A percentile compares a stretch with the other conserved stretches of the same genome.
These are phyloP conservation scores for Probosciger aterrimus DNA, from an alignment of 2,113 vertebrate species.

Conservation along the genomic window DNA sequence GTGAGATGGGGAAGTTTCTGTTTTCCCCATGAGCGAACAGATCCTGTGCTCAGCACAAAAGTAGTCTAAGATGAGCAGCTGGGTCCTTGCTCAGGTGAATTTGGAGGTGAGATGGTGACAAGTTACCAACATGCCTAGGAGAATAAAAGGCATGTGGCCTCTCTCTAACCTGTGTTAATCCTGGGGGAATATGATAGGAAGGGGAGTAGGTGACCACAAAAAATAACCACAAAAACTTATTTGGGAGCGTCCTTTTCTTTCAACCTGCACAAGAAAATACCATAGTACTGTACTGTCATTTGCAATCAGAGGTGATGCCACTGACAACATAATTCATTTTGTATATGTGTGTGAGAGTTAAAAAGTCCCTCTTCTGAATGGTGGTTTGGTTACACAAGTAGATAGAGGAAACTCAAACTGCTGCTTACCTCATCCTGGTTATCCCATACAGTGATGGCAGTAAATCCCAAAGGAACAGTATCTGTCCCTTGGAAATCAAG, in stretches of 20 bases:
- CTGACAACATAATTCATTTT: background rate
- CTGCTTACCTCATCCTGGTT: background rate
- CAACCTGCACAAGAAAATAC: background rate
- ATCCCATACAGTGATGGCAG: background rate
- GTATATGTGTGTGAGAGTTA: background rate
- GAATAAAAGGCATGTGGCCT: background rate
- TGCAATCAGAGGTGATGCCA: background rate
- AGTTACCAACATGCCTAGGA: background rate
- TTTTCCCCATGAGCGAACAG: background rate
- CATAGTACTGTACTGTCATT: background rate
- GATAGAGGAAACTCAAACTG: background rate
- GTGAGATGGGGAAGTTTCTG: conserved; percentile 13
- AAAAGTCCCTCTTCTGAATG: background rate
- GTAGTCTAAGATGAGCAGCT: background rate
- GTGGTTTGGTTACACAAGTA: background rate
- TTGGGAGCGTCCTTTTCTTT: background rate
- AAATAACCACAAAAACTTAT: background rate
- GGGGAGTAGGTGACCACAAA: background rate
- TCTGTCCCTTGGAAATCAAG: background rate
- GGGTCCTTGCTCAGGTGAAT: background rate
- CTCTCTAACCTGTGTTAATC: background rate
- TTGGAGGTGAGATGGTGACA: background rate
- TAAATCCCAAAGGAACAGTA: background rate
- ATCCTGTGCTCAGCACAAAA: background rate
- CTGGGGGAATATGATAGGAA: background rate